Conservation (phyloP, 2,797 vertebrate genomes). For the Notamacropus eugenii region DNA sequence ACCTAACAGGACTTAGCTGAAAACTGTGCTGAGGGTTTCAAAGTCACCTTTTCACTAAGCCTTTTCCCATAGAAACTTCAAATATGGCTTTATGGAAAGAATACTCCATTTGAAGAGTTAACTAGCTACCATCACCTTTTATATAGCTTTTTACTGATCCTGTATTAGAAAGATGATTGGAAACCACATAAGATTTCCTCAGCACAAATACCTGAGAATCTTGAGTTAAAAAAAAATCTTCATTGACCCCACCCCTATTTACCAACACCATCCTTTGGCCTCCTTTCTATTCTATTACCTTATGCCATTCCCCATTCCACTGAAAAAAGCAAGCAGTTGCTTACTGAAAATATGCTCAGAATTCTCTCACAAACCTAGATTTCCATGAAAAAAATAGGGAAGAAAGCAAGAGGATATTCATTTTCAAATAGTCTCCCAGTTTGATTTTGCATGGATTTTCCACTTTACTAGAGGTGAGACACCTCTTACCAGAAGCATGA, state of each 20-base stretch:
- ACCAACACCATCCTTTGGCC: rapidly evolving
- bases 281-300: not conserved
- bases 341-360: not conserved
- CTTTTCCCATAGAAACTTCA: not conserved
- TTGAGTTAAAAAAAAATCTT: not conserved
- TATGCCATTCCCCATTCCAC: not conserved
- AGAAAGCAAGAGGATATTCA: not conserved
- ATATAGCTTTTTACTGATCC: too few relatives aligned
- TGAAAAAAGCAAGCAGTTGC: not conserved
- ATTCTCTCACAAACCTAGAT: not conserved
- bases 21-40: slow-evolving; percentile 52
- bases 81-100: rapidly evolving
- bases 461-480: not conserved
- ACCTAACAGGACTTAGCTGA: slow-evolving; percentile 64
- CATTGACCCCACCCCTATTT: rapidly evolving
- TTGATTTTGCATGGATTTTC: not conserved
- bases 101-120: not conserved
- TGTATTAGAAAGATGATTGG: not conserved
- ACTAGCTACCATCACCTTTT: not conserved
- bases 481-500: not conserved
- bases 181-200: not conserved
- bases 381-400: not conserved
- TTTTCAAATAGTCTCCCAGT: not conserved
- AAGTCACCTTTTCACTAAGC: rapidly evolving
- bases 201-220: not conserved